Conservation (phyloP, 2,888 invertebrate species). For the Aleiodes testaceus region DNA sequence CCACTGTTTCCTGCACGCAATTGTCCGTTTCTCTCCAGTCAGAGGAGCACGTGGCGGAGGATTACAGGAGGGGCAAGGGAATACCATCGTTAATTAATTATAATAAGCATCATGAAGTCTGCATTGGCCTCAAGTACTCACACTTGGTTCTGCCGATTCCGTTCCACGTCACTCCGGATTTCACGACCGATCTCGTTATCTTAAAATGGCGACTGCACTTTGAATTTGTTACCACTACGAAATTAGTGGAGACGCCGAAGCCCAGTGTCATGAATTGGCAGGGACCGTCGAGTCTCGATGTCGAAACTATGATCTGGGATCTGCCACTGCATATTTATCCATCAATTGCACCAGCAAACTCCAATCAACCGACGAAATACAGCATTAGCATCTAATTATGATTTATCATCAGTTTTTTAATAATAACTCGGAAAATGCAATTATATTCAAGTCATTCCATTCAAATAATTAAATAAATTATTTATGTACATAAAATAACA, state of each 20-base stretch:
- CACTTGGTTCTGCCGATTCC: constrained; percentile 95
- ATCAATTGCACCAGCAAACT: constrained; percentile 77
- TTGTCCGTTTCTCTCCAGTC: constrained; percentile 96
- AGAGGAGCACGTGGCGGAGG: constrained; percentile 81
- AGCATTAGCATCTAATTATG: constrained; percentile 62
- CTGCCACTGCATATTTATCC: constrained; percentile 95
- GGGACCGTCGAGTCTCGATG: constrained; percentile 88
- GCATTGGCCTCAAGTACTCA: constrained; percentile 89
- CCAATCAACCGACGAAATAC: constrained; percentile 67
- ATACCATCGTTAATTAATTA: constrained; percentile 79
- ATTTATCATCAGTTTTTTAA: neutral
- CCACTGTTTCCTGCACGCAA: constrained; percentile 93
- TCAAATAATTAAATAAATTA: constrained; percentile 8
- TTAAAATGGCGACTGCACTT: constrained; percentile 96
- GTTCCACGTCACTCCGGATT: constrained; percentile 95
- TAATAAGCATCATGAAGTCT: constrained; percentile 94
- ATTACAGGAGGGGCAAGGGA: constrained; percentile 69
- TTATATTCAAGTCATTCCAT: neutral
- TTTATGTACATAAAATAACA: constrained; percentile 41
- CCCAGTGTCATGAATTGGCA: constrained; percentile 81
- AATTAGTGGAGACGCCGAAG: constrained; percentile 78
- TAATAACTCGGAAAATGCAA: too few species aligned
- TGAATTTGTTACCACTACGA: constrained; percentile 93
- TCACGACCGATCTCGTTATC: constrained; percentile 92
- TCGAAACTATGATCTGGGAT: constrained; percentile 99